These are phyloP conservation scores for Argentina silus DNA, from an alignment of 2,797 vertebrate genomes.

Conservation along the genomic window DNA sequence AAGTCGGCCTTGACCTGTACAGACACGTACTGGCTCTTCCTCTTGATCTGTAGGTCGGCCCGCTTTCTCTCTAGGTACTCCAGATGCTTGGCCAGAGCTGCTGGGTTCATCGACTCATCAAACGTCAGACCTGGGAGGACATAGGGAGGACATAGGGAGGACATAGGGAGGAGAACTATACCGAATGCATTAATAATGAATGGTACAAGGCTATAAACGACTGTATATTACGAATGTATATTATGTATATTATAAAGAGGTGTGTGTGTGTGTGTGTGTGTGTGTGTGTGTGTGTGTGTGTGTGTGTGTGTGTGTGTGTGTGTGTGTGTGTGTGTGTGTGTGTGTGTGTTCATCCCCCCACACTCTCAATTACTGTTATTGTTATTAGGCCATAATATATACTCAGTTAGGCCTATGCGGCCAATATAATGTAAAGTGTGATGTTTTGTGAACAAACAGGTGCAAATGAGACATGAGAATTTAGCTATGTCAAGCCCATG, in stretches of 20 bases:
- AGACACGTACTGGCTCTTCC: conserved; percentile 64
- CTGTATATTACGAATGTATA: too few species aligned
- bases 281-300: too few species aligned
- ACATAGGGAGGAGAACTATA: not conserved
- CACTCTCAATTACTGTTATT: too few species aligned
- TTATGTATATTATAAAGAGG: too few species aligned
- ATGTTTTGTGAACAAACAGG: not conserved
- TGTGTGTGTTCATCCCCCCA: too few species aligned
- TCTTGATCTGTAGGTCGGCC: conserved; percentile 60
- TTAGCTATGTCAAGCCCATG: not conserved
- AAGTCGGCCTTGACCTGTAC: conserved; percentile 65
- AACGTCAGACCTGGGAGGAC: conserved; percentile 71
- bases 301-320: too few species aligned
- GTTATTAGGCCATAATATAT: not conserved
- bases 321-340: too few species aligned
- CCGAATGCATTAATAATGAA: not conserved
- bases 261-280: too few species aligned
- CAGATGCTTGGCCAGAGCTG: conserved; percentile 68
- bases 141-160: not conserved
- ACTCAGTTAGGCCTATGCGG: not conserved
- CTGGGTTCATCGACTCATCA: conserved; percentile 64
- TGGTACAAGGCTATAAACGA: not conserved
- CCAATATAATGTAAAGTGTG: not conserved
- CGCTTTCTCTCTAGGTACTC: conserved; percentile 60
- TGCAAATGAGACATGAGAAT: not conserved